Percentiles rank a stretch among this genome's conserved stretches.
Conservation (phyloP, 2,888 invertebrate species). For the Volucella inflata region DNA sequence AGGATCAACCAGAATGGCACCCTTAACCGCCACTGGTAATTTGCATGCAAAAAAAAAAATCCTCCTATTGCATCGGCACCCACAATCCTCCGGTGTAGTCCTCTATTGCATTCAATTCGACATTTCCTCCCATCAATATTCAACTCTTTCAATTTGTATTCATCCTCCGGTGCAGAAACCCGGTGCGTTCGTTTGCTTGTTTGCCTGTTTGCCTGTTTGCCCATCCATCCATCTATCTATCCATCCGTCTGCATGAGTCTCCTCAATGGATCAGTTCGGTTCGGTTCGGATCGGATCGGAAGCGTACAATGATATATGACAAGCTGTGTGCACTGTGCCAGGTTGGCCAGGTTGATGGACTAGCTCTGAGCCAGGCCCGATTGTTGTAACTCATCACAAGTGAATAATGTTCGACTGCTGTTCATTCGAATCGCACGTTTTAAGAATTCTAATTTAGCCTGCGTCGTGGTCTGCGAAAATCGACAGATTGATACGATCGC, state of each 20-base stretch:
- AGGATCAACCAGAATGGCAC: slow-evolving; percentile 42
- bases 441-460: slow-evolving; percentile 60
- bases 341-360: slow-evolving; percentile 64
- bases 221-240: slow-evolving; percentile 28
- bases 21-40: slow-evolving; percentile 43
- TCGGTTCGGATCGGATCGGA: slow-evolving; percentile 53
- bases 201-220: slow-evolving; percentile 42
- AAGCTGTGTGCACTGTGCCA: slow-evolving; percentile 64
- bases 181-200: slow-evolving; percentile 18
- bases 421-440: slow-evolving; percentile 73
- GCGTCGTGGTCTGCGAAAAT: slow-evolving; percentile 38
- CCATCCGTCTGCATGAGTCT: slow-evolving; percentile 47
- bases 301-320: slow-evolving; percentile 74
- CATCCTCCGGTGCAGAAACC: slow-evolving; percentile 50
- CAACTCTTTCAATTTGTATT: slow-evolving; percentile 65
- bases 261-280: slow-evolving; percentile 67
- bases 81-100: slow-evolving; percentile 43
- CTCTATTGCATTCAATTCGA: slow-evolving; percentile 45
- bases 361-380: slow-evolving; percentile 65
- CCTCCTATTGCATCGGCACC: slow-evolving; percentile 47
- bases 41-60: slow-evolving; percentile 59
- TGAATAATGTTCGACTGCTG: slow-evolving; percentile 73
- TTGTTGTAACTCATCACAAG: slow-evolving; percentile 67
- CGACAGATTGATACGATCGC: slow-evolving; percentile 64
- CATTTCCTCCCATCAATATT: slow-evolving; percentile 67